These are phyloP conservation scores for Diprion similis DNA, from an alignment of 1,140 invertebrate genomes.

Conservation along the genomic window DNA sequence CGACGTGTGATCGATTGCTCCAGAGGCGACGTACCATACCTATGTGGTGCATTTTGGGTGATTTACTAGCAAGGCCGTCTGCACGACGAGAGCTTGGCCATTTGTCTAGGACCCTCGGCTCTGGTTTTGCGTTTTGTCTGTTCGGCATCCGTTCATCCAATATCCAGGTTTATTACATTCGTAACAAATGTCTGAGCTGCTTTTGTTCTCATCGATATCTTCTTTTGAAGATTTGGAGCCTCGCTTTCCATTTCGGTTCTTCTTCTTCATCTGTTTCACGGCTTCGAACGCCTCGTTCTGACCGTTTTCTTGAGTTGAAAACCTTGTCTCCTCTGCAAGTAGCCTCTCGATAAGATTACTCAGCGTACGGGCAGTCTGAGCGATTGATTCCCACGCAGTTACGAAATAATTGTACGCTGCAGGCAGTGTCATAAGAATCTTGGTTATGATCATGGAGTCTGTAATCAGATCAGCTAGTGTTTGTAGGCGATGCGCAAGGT, in stretches of 20 bases:
- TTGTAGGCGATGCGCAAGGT: conserved; percentile 34
- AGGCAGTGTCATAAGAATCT: conserved; percentile 43
- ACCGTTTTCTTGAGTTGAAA: conserved; percentile 22
- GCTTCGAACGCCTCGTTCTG: conserved; percentile 16
- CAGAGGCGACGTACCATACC: no score
- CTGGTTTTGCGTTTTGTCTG: neutral
- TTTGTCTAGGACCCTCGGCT: conserved; percentile 14
- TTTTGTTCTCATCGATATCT: neutral
- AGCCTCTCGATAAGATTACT: conserved; percentile 26
- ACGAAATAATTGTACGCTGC: conserved; percentile 33
- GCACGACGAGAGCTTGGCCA: conserved; percentile 19
- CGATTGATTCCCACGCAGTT: conserved; percentile 36
- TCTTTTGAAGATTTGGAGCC: neutral
- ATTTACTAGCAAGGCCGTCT: conserved; percentile 11
- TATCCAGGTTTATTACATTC: conserved; percentile 20
- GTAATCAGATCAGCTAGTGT: conserved; percentile 32
- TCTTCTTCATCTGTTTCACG: conserved; percentile 8
- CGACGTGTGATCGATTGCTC: no score
- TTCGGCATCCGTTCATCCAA: conserved; percentile 18
- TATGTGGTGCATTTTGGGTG: no score
- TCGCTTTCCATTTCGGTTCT: neutral
- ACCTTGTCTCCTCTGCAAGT: conserved; percentile 32
- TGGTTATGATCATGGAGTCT: conserved; percentile 39
- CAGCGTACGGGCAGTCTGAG: conserved; percentile 29
- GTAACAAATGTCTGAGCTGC: conserved; percentile 16